These are phyloP conservation scores for Rotaria macrura DNA, from an alignment of 2,888 invertebrate species.

Conservation along the genomic window DNA sequence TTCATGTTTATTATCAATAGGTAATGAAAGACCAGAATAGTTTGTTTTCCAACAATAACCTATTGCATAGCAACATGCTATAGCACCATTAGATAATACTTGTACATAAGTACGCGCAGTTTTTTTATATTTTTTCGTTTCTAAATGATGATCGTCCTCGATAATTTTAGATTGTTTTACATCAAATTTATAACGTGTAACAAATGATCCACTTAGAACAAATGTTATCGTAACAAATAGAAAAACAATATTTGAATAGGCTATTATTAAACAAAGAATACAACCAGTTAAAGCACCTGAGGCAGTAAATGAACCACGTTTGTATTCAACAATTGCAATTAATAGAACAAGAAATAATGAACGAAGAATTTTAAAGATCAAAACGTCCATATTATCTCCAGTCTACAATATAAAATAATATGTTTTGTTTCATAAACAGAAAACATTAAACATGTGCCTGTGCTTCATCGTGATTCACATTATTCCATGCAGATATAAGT, in stretches of 20 bases:
- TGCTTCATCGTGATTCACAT: not conserved
- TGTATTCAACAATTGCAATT: not conserved
- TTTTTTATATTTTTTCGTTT: conserved; percentile 70
- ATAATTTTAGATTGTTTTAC: conserved; percentile 56
- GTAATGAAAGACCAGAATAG: conserved; percentile 59
- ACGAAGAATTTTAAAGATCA: not conserved
- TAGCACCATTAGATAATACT: conserved; percentile 77
- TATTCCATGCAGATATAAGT: not conserved
- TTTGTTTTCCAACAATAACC: conserved; percentile 62
- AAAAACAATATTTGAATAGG: conserved; percentile 68
- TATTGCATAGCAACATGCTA: conserved; percentile 67
- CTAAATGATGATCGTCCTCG: conserved; percentile 55
- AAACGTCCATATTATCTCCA: not conserved
- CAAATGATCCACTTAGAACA: conserved; percentile 68
- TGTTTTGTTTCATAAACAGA: not conserved
- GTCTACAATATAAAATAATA: not conserved
- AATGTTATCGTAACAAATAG: conserved; percentile 63
- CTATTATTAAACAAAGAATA: conserved; percentile 64
- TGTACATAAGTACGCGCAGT: conserved; percentile 65
- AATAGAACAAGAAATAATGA: not conserved
- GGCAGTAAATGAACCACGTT: not conserved
- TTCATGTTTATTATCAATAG: conserved; percentile 64
- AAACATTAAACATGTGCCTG: not conserved
- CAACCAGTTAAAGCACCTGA: not conserved
- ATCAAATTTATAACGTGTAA: conserved; percentile 53